phyloP scores from a whole-genome alignment of 2,113 vertebrate species.

The Perca flavescens region DNA sequence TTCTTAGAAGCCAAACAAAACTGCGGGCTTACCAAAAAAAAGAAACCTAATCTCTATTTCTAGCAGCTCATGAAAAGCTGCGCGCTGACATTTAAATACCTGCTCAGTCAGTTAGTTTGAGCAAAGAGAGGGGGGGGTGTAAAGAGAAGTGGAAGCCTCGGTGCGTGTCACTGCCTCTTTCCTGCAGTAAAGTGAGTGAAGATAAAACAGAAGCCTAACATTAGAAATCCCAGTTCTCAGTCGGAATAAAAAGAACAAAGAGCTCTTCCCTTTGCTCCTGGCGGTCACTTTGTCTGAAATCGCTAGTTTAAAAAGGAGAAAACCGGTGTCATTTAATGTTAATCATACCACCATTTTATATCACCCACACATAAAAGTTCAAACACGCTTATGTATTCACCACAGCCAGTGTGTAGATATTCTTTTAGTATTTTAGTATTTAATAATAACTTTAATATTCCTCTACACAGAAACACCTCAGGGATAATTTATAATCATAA shows the following conservation, averaged over 20 bases:
- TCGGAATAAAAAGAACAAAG: constrained; percentile 41
- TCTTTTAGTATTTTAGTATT: neutral
- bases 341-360: constrained; percentile 12
- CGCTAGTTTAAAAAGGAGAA: constrained; percentile 37
- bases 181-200: constrained; percentile 41
- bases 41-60: neutral
- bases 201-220: constrained; percentile 44
- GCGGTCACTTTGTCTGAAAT: constrained; percentile 45
- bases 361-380: neutral
- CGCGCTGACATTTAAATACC: constrained; percentile 38
- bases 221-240: constrained; percentile 44
- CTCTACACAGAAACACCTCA: neutral
- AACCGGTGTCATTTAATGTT: constrained; percentile 26
- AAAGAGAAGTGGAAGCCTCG: constrained; percentile 41
- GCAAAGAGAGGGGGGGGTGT: constrained; percentile 21
- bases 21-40: neutral
- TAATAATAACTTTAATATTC: neutral
- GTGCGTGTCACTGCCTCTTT: constrained; percentile 32
- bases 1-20: neutral
- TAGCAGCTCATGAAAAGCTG: constrained; percentile 10
- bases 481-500: neutral
- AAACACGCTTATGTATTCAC: neutral
- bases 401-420: neutral
- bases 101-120: constrained; percentile 20
- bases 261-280: constrained; percentile 37